Evolutionary conservation across 2,888 invertebrate species (phyloP).

Genomic region (Sesia bembeciformis): DNA sequence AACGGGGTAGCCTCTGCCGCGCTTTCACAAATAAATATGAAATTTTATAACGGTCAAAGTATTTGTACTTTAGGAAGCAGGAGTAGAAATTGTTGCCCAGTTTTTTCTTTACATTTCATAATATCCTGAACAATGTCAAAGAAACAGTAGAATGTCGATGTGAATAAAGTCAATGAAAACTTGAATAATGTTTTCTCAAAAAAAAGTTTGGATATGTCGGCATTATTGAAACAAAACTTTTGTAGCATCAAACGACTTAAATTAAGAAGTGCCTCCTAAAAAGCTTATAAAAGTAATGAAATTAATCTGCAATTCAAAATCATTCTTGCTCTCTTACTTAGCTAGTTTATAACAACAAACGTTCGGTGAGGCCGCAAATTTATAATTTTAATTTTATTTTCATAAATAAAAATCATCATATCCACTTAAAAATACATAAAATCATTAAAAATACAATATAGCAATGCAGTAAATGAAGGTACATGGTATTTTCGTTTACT

Average conservation of each 20-base stretch:
- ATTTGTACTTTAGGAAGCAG: slow-evolving; percentile 9
- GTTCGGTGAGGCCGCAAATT: background rate
- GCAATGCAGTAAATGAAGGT: too few species aligned
- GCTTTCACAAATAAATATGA: slow-evolving; percentile 1
- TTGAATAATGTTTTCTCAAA: too few species aligned
- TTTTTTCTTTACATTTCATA: slow-evolving; percentile 3
- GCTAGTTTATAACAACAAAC: slow-evolving; percentile 11
- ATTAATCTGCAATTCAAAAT: slow-evolving; percentile 62
- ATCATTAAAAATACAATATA: too few species aligned
- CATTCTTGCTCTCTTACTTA: slow-evolving; percentile 30
- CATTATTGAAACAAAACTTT: too few species aligned
- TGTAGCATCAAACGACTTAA: slow-evolving; percentile 19
- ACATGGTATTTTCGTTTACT: too few species aligned
- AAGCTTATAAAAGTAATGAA: slow-evolving; percentile 55
- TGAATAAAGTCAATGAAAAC: too few species aligned
- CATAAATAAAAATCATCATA: too few species aligned
- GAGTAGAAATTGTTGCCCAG: slow-evolving; percentile 9
- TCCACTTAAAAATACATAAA: too few species aligned
- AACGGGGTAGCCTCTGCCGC: slow-evolving; percentile 3
- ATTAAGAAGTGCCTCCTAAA: slow-evolving; percentile 42
- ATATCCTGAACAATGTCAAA: too few species aligned
- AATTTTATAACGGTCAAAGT: slow-evolving; percentile 11
- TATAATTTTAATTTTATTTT: too few species aligned
- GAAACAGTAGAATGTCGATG: too few species aligned
- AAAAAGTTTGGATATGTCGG: too few species aligned